phyloP scores from a whole-genome alignment of 2,888 invertebrate species.

The Eutolmus rufibarbis region DNA sequence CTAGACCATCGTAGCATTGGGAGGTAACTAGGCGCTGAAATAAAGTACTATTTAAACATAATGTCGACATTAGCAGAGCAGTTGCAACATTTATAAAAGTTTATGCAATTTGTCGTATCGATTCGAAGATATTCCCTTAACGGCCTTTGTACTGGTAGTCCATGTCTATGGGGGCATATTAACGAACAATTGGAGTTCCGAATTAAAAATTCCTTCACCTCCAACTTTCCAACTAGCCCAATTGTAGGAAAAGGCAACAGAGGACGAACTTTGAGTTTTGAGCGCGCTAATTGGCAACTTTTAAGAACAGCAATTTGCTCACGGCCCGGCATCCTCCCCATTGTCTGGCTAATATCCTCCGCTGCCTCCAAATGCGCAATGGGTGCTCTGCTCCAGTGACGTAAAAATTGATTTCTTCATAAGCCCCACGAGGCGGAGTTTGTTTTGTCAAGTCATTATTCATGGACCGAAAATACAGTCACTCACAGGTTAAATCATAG shows the following conservation, averaged over 20 bases:
- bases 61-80: neutral
- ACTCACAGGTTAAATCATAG: neutral
- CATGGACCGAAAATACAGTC: neutral
- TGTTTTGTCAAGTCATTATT: neutral
- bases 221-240: neutral
- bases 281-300: neutral
- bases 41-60: neutral
- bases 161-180: neutral
- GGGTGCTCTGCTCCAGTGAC: neutral
- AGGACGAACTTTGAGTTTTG: neutral
- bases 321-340: neutral
- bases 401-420: neutral
- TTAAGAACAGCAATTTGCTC: neutral
- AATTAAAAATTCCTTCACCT: neutral
- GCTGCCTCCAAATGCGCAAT: neutral
- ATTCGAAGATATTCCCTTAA: neutral
- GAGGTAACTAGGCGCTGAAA: neutral
- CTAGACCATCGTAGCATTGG: neutral
- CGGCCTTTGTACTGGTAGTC: neutral
- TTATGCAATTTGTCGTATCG: neutral
- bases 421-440: neutral
- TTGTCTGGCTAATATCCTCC: neutral
- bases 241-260: neutral
- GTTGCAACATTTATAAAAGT: neutral
- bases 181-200: neutral